These are phyloP conservation scores for Elysia chlorotica DNA, from an alignment of 1,140 invertebrate species.

Conservation along the genomic window DNA sequence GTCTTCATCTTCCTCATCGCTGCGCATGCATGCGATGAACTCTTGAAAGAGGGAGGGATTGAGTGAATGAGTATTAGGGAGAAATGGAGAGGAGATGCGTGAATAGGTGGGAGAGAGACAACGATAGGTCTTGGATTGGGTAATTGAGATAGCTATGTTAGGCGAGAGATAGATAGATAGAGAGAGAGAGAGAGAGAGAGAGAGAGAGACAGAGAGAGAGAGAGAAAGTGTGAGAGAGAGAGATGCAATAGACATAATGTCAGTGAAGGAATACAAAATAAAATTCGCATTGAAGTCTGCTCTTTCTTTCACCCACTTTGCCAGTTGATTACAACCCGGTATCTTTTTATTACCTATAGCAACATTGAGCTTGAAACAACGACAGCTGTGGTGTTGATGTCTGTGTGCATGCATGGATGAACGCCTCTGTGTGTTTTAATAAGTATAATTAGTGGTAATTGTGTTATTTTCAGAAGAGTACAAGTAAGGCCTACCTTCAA, in stretches of 20 bases:
- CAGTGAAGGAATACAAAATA: no score
- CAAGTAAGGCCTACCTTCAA: slow-evolving; percentile 42
- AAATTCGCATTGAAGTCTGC: no score
- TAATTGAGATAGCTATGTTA: no score
- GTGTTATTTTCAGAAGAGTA: background rate
- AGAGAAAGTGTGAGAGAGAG: background rate
- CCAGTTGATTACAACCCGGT: background rate
- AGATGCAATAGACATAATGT: no score
- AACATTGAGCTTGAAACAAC: background rate
- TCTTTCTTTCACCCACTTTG: background rate
- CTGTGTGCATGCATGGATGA: no score
- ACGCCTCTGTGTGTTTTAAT: background rate
- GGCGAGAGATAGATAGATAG: no score
- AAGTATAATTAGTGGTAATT: background rate
- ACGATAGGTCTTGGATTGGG: no score
- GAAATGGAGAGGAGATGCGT: background rate
- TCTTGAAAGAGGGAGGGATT: slow-evolving; percentile 11
- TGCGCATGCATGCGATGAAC: slow-evolving; percentile 36
- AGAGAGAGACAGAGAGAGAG: background rate
- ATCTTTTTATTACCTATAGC: background rate
- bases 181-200: background rate
- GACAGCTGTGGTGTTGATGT: no score
- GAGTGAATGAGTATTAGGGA: background rate
- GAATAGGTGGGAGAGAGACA: background rate
- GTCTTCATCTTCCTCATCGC: slow-evolving; percentile 27